Conservation (phyloP, 2,888 invertebrate species). For the Andrena flavipes region DNA sequence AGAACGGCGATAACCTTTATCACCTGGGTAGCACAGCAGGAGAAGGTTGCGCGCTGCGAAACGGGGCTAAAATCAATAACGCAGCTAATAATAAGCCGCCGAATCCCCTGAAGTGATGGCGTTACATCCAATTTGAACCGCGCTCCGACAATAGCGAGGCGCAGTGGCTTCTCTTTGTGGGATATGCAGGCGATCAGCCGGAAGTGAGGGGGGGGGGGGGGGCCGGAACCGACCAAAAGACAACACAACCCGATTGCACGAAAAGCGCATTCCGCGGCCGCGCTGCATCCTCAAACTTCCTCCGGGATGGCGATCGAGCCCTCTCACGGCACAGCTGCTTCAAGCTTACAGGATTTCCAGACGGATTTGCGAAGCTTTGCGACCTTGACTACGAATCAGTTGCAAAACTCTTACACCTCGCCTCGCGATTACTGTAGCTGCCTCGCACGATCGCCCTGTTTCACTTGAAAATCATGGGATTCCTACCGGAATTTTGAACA, state of each 20-base stretch:
- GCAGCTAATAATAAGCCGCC: conserved; percentile 68
- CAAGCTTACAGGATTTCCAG: conserved; percentile 30
- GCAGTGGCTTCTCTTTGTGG: conserved; percentile 67
- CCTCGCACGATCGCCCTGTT: too few relatives aligned
- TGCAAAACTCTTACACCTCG: neutral
- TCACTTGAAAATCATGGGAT: too few relatives aligned
- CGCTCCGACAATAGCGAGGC: conserved; percentile 32
- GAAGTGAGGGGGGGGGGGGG: conserved; percentile 33
- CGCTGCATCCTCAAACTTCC: conserved; percentile 1
- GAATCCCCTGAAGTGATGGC: conserved; percentile 74
- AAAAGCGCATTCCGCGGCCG: conserved; percentile 13
- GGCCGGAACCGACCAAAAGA: conserved; percentile 8
- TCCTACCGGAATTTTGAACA: too few relatives aligned
- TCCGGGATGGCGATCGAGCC: conserved; percentile 10
- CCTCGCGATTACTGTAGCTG: neutral
- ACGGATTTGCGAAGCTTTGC: conserved; percentile 19
- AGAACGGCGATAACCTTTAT: conserved; percentile 60
- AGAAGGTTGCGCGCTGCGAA: conserved; percentile 38
- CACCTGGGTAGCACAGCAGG: conserved; percentile 1
- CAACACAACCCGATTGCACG: conserved; percentile 18
- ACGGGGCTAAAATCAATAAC: conserved; percentile 65
- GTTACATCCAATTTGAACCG: conserved; percentile 71
- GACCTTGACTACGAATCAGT: conserved; percentile 4
- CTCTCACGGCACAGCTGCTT: conserved; percentile 3
- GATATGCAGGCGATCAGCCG: conserved; percentile 65